A percentile compares a stretch with the other conserved stretches of the same genome.
Evolutionary conservation across 2,888 invertebrate genomes (phyloP).

Genomic region (Rhogogaster chlorosoma): DNA sequence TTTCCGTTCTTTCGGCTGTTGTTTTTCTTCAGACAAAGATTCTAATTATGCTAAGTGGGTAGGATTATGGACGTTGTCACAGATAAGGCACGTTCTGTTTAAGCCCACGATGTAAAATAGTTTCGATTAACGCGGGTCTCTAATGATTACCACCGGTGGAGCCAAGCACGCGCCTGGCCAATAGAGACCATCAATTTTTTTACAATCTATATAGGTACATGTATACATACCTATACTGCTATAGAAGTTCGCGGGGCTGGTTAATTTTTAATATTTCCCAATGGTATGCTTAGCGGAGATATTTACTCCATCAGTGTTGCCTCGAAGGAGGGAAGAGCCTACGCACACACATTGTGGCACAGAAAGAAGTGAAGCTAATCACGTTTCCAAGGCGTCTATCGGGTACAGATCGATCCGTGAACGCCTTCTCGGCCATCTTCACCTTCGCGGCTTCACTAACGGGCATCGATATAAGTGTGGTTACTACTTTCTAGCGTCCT

Average conservation of each 20-base stretch:
- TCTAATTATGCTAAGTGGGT: conserved; percentile 35
- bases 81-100: conserved; percentile 40
- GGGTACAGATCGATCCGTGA: conserved; percentile 35
- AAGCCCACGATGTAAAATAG: conserved; percentile 29
- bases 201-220: background rate
- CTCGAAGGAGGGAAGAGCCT: background rate
- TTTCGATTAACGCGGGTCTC: conserved; percentile 32
- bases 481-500: conserved; percentile 36
- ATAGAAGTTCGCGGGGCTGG: background rate
- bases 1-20: background rate
- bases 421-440: conserved; percentile 21
- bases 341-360: background rate
- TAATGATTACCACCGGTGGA: conserved; percentile 5
- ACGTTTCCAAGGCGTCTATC: conserved; percentile 4
- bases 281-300: background rate
- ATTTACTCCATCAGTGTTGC: background rate
- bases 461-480: conserved; percentile 10
- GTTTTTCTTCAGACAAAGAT: background rate
- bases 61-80: background rate
- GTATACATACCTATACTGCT: background rate
- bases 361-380: conserved; percentile 20
- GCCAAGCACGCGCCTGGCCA: conserved; percentile 10
- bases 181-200: conserved; percentile 8
- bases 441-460: conserved; percentile 22
- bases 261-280: conserved; percentile 15